phyloP scores from a whole-genome alignment of 2,888 invertebrate species.

The Cephus runcator region DNA sequence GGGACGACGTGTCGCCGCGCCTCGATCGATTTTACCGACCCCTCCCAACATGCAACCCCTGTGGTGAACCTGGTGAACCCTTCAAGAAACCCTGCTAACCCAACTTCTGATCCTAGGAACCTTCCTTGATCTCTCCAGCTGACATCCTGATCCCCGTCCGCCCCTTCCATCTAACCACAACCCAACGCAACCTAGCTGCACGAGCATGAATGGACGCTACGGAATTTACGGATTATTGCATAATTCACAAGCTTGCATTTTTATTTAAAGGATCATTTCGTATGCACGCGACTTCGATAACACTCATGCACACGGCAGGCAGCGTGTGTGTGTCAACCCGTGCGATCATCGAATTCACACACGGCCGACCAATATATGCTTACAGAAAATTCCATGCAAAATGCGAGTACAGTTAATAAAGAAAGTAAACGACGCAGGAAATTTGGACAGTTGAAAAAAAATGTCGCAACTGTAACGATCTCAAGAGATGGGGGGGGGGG shows the following conservation, averaged over 20 bases:
- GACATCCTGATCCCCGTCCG: background rate
- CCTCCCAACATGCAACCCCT: background rate
- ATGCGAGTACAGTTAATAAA: background rate
- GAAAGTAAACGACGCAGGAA: background rate
- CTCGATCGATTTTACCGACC: background rate
- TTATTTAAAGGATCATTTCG: background rate
- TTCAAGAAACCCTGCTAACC: background rate
- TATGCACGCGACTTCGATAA: background rate
- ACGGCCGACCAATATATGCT: background rate
- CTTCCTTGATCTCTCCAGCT: background rate
- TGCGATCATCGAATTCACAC: background rate
- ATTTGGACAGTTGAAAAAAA: background rate
- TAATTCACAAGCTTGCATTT: background rate
- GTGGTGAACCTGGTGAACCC: background rate
- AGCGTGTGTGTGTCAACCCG: background rate
- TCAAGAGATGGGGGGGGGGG: too few relatives aligned
- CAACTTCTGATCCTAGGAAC: background rate
- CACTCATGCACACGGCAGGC: background rate
- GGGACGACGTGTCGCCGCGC: background rate
- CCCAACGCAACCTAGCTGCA: background rate
- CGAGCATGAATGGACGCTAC: background rate
- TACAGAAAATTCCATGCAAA: background rate
- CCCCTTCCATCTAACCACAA: background rate
- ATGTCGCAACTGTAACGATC: background rate
- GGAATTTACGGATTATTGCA: conserved; percentile 2